phyloP scores from a whole-genome alignment of 2,888 invertebrate genomes.

The Heteropelma amictum region DNA sequence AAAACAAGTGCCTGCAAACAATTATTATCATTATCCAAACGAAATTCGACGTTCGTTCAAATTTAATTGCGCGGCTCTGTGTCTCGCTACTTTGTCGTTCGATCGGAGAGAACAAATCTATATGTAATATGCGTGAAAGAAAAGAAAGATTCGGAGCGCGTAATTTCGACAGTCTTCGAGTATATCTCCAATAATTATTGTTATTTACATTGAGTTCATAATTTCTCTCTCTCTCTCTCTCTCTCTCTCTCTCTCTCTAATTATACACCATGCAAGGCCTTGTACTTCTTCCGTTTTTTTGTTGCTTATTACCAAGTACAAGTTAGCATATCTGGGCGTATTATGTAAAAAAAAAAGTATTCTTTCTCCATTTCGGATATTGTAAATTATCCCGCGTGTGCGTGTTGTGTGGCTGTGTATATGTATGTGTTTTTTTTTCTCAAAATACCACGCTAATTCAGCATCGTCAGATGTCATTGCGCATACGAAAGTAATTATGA shows the following conservation, averaged over 20 bases:
- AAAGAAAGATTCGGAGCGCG: background rate
- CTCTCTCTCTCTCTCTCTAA: background rate
- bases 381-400: constrained; percentile 38
- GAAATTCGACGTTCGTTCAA: constrained; percentile 11
- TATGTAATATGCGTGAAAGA: background rate
- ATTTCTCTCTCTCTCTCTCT: background rate
- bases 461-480: constrained; percentile 55
- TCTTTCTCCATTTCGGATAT: constrained; percentile 16
- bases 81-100: background rate
- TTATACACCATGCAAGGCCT: too few species aligned
- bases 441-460: constrained; percentile 39
- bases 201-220: too few species aligned
- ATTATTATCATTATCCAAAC: background rate
- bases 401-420: background rate
- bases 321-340: background rate
- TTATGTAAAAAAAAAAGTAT: too few species aligned
- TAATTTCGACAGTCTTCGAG: background rate
- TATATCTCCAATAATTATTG: too few species aligned
- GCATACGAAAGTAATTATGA: constrained; percentile 52
- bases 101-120: background rate
- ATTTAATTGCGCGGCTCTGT: background rate
- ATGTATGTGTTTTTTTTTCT: constrained; percentile 8
- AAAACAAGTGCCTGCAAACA: constrained; percentile 54
- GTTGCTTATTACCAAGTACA: too few species aligned
- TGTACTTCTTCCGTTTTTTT: background rate